These are phyloP conservation scores for Nesometra sesokonis DNA, from an alignment of 35 echinoderm and acorn worm species.

Conservation along the genomic window DNA sequence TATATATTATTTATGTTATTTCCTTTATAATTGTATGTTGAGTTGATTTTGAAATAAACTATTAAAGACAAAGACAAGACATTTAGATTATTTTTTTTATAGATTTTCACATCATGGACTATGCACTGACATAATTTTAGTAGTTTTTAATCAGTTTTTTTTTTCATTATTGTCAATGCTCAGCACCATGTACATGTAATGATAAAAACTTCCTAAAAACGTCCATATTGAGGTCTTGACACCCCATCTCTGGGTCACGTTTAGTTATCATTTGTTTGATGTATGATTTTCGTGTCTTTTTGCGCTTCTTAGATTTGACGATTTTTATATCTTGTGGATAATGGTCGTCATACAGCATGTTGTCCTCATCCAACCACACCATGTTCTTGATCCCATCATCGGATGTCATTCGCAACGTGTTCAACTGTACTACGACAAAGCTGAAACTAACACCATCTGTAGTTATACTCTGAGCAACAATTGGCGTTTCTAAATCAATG, in stretches of 20 bases:
- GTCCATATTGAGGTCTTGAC: slow-evolving; percentile 50
- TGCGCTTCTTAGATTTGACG: slow-evolving; percentile 7
- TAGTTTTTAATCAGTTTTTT: too few species aligned
- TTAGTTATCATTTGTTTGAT: slow-evolving; percentile 18
- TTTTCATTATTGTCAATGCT: neutral
- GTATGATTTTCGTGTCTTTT: slow-evolving; percentile 30
- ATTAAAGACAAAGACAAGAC: too few species aligned
- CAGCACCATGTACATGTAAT: neutral
- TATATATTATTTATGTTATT: too few species aligned
- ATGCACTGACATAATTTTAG: too few species aligned
- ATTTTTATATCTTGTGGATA: slow-evolving; percentile 79
- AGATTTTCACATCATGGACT: too few species aligned
- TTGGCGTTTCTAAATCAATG: slow-evolving; percentile 41
- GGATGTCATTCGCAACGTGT: slow-evolving; percentile 45
- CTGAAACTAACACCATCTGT: slow-evolving; percentile 60
- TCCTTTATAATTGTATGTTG: too few species aligned
- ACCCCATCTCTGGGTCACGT: slow-evolving; percentile 68
- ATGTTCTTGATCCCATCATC: slow-evolving; percentile 81
- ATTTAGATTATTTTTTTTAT: too few species aligned
- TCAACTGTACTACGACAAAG: slow-evolving; percentile 72
- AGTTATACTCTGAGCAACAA: slow-evolving; percentile 58
- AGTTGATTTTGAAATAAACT: too few species aligned
- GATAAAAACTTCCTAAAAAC: slow-evolving; percentile 85
- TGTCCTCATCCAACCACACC: slow-evolving; percentile 75
- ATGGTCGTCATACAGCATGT: slow-evolving; percentile 44